Conservation (phyloP, 2,113 vertebrate species). For the Tonatia bakeri region DNA sequence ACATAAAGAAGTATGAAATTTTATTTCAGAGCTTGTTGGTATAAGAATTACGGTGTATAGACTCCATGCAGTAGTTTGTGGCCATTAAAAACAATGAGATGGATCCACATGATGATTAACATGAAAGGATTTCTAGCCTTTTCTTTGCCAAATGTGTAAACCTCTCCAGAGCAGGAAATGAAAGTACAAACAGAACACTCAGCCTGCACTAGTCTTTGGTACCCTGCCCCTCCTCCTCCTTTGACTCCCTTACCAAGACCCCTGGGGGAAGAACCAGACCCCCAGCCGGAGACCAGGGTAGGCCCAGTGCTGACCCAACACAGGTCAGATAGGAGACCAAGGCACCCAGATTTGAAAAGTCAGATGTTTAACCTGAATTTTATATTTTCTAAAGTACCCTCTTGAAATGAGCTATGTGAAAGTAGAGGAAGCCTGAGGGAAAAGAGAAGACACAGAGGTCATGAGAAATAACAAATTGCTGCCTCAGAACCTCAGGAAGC, state of each 20-base stretch:
- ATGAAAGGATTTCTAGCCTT: too few relatives aligned
- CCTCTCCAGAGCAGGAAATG: too few relatives aligned
- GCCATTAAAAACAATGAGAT: too few relatives aligned
- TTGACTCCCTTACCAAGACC: neutral
- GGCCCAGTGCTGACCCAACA: neutral
- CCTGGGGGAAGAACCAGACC: neutral
- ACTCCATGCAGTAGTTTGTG: neutral
- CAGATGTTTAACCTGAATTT: neutral
- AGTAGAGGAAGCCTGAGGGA: neutral
- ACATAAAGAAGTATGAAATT: neutral
- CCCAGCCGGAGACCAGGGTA: neutral
- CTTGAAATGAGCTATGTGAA: neutral
- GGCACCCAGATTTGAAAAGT: too few relatives aligned
- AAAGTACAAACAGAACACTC: too few relatives aligned
- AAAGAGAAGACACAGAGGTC: neutral
- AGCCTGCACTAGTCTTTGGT: neutral
- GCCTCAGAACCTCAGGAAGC: neutral
- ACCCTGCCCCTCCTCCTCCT: neutral
- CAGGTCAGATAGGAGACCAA: neutral
- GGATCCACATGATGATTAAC: too few relatives aligned
- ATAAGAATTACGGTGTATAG: neutral
- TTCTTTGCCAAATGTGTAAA: too few relatives aligned
- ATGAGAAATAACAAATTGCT: rapidly evolving
- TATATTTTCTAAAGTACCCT: neutral
- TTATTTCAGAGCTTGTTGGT: neutral